Evolutionary conservation across 2,888 invertebrate genomes (phyloP).

Genomic region (Agonopterix heracliana): DNA sequence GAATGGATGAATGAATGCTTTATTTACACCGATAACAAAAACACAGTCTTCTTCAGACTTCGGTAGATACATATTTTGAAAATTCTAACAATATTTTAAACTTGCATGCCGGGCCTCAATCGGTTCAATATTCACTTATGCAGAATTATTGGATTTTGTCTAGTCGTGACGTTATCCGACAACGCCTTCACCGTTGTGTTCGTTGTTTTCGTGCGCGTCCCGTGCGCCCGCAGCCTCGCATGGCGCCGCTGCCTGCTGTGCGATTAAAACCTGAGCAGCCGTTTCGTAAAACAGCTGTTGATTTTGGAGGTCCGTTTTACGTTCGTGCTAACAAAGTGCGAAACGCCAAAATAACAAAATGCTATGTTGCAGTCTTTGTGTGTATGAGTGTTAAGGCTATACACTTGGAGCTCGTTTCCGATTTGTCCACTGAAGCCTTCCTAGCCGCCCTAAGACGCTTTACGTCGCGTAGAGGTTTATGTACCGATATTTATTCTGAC

Average conservation of each 20-base stretch:
- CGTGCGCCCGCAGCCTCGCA: not conserved
- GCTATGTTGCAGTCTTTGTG: too few species aligned
- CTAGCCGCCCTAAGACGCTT: too few species aligned
- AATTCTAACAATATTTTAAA: not conserved
- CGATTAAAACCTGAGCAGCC: not conserved
- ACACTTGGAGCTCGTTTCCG: too few species aligned
- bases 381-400: too few species aligned
- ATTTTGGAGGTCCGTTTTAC: not conserved
- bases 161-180: not conserved
- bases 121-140: not conserved
- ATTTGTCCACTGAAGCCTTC: too few species aligned
- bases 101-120: not conserved
- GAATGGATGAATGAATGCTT: too few species aligned
- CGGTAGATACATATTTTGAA: too few species aligned
- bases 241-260: not conserved
- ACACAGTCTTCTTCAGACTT: too few species aligned
- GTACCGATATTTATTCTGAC: too few species aligned
- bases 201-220: not conserved
- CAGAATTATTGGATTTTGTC: constrained; percentile 1
- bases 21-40: too few species aligned
- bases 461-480: too few species aligned
- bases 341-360: too few species aligned
- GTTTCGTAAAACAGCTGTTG: not conserved
- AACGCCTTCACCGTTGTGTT: not conserved
- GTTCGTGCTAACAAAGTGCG: constrained; percentile 1